phyloP scores from a whole-genome alignment of 1,140 invertebrate species.

The Aphelenchoides avenae region DNA sequence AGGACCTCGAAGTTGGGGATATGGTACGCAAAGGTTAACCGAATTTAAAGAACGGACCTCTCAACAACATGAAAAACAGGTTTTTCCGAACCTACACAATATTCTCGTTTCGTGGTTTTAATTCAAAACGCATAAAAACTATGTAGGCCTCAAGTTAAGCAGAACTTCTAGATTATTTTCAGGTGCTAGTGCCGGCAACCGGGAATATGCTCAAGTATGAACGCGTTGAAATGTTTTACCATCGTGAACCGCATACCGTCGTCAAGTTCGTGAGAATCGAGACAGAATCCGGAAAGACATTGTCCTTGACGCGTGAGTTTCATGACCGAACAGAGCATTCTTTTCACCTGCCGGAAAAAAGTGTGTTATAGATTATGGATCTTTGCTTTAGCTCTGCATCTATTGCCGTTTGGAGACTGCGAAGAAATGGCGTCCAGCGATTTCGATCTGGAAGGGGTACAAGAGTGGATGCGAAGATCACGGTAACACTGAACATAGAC shows the following conservation, averaged over 20 bases:
- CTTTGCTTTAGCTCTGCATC: conserved; percentile 36
- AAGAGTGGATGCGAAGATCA: conserved; percentile 39
- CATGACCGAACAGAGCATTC: conserved; percentile 5
- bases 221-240: conserved; percentile 48
- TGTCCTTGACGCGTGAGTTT: conserved; percentile 39
- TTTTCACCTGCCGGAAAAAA: conserved; percentile 10
- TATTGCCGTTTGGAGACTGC: conserved; percentile 48
- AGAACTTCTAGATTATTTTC: too few relatives aligned
- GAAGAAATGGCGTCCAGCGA: conserved; percentile 15
- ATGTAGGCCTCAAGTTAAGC: too few relatives aligned
- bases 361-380: neutral
- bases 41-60: neutral
- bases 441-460: conserved; percentile 28
- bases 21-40: neutral
- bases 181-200: conserved; percentile 43
- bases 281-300: conserved; percentile 37
- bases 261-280: conserved; percentile 30
- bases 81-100: neutral
- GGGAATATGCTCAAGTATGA: conserved; percentile 34
- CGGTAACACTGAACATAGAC: neutral
- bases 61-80: neutral
- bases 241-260: conserved; percentile 37
- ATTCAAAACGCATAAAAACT: neutral
- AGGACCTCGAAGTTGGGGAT: conserved; percentile 37
- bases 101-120: neutral